phyloP scores from a whole-genome alignment of 2,888 invertebrate species.

The Phalera bucephala region DNA sequence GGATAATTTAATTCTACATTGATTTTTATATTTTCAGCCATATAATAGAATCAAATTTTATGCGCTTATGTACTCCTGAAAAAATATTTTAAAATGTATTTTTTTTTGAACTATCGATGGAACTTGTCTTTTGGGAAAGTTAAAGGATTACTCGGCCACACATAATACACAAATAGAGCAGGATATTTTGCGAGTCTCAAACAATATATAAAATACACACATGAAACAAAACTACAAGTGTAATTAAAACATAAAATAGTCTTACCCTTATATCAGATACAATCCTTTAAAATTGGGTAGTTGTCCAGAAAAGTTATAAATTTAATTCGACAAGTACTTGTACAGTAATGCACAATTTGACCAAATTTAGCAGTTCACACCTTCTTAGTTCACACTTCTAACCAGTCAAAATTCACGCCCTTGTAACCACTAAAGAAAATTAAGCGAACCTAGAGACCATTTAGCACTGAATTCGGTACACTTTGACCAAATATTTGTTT shows the following conservation, averaged over 20 bases:
- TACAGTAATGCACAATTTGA: slow-evolving; percentile 38
- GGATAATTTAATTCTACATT: no score
- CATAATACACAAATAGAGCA: no score
- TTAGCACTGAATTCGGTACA: slow-evolving; percentile 74
- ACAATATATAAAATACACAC: background rate
- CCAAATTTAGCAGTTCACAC: slow-evolving; percentile 54
- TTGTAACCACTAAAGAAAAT: slow-evolving; percentile 71
- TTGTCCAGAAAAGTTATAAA: slow-evolving; percentile 24
- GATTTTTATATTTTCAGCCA: no score
- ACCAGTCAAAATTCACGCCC: slow-evolving; percentile 72
- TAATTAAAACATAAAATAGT: slow-evolving; percentile 6
- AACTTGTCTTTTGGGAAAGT: no score
- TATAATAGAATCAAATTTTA: no score
- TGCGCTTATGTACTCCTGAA: no score
- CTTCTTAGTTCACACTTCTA: slow-evolving; percentile 67
- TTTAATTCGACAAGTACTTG: slow-evolving; percentile 19
- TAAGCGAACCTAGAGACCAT: slow-evolving; percentile 64
- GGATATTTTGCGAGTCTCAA: no score
- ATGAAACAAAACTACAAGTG: no score
- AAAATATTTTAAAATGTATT: no score
- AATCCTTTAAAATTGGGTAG: slow-evolving; percentile 1
- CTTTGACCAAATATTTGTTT: slow-evolving; percentile 44
- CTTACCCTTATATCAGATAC: slow-evolving; percentile 22
- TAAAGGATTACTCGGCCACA: no score
- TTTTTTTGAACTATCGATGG: no score